Evolutionary conservation across 92 coral and sea anemone species (phyloP).

Genomic region (Palythoa heliodiscus): DNA sequence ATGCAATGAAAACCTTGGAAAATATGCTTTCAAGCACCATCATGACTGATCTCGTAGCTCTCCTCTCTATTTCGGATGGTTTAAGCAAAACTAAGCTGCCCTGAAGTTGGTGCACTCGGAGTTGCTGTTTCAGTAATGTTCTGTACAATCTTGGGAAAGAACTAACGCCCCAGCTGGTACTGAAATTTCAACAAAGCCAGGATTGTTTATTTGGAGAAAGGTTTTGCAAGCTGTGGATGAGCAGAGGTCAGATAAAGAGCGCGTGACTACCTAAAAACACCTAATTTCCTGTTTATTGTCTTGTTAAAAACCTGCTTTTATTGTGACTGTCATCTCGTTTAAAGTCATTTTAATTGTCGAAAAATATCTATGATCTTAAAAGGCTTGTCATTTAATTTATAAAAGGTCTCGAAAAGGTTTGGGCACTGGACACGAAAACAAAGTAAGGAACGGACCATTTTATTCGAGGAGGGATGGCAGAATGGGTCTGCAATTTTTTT

Average conservation of each 20-base stretch:
- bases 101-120: background rate
- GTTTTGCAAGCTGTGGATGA: background rate
- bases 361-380: no score
- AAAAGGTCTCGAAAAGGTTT: no score
- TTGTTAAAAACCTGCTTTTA: no score
- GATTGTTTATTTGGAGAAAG: background rate
- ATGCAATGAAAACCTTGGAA: background rate
- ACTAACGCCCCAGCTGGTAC: background rate
- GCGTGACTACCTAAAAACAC: background rate
- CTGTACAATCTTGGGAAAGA: background rate
- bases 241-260: background rate
- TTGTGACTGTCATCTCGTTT: no score
- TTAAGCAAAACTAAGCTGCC: background rate
- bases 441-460: no score
- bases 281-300: background rate
- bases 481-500: no score
- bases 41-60: background rate
- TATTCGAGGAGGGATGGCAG: no score
- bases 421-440: no score
- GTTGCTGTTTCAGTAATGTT: background rate
- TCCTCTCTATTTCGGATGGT: background rate
- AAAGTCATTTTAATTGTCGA: no score
- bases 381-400: no score
- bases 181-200: background rate
- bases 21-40: background rate